Percentiles rank a stretch among this genome's conserved stretches.
phyloP scores from a whole-genome alignment of 2,113 vertebrate genomes.

The Dipodomys ordii region DNA sequence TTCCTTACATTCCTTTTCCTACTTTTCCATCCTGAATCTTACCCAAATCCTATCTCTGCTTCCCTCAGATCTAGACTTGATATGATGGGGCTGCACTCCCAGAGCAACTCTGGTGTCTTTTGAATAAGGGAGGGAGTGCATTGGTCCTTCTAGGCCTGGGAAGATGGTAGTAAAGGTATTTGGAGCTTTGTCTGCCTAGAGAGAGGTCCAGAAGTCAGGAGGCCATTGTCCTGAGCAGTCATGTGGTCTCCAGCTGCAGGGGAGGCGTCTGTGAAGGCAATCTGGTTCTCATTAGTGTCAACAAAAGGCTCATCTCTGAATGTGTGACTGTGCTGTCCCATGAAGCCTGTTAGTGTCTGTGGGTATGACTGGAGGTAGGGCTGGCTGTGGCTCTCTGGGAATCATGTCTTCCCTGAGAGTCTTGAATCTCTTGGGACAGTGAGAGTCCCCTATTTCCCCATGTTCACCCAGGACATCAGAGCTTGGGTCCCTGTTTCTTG shows the following conservation, averaged over 20 bases:
- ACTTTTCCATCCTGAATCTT: background rate
- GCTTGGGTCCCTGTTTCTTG: background rate
- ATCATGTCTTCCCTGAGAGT: background rate
- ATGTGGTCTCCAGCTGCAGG: background rate
- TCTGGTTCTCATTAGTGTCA: background rate
- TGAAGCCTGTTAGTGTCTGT: background rate
- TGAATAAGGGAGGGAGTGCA: background rate
- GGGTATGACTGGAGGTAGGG: background rate
- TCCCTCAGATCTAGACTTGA: background rate
- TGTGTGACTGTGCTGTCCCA: background rate
- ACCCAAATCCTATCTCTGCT: background rate
- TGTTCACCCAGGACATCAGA: background rate
- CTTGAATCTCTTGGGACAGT: background rate
- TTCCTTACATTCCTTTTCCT: background rate
- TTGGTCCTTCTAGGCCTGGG: background rate
- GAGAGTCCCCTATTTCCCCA: background rate
- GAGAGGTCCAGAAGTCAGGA: background rate
- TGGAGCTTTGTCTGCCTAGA: background rate
- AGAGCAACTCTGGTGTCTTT: background rate
- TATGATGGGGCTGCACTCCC: background rate
- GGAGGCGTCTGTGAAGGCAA: no score
- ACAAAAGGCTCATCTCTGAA: background rate
- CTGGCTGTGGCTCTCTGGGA: background rate
- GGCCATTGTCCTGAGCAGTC: no score
- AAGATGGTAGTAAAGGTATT: background rate